Conservation (phyloP, 2,888 invertebrate genomes). For the Pedicia rivosa region DNA sequence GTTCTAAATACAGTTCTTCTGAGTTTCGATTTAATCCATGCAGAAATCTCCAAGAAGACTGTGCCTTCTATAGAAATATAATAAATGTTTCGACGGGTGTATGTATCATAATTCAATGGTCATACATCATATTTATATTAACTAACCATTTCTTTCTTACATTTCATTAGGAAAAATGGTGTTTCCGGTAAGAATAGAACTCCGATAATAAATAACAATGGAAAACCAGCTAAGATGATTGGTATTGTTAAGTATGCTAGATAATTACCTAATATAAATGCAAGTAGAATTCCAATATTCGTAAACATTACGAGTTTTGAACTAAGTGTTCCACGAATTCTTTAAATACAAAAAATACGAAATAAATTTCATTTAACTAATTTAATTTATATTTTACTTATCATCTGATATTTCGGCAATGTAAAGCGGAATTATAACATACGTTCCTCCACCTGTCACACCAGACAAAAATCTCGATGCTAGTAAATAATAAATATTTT, state of each 20-base stretch:
- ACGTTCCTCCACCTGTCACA: slow-evolving; percentile 8
- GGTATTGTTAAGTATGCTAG: neutral
- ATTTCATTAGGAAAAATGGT: slow-evolving; percentile 5
- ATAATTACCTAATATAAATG: slow-evolving; percentile 19
- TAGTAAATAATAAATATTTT: slow-evolving; percentile 5
- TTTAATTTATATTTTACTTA: too few species aligned
- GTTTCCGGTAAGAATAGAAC: slow-evolving; percentile 8
- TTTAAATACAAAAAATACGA: too few species aligned
- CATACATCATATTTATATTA: too few species aligned
- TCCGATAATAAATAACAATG: neutral
- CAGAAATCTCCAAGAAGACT: too few species aligned
- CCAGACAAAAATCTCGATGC: slow-evolving; percentile 8
- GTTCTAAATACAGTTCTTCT: too few species aligned
- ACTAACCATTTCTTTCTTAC: too few species aligned
- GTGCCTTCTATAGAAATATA: too few species aligned
- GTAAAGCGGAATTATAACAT: slow-evolving; percentile 6
- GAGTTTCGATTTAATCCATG: too few species aligned
- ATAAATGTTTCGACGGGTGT: too few species aligned
- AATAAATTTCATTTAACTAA: too few species aligned
- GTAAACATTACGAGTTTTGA: slow-evolving; percentile 22
- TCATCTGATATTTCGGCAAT: slow-evolving; percentile 7
- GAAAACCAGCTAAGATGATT: neutral
- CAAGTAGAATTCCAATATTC: slow-evolving; percentile 22
- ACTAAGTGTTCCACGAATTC: slow-evolving; percentile 25
- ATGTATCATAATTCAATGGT: too few species aligned